Evolutionary conservation across 1,140 invertebrate species (phyloP), one percentile per base, ranked within the genome.

Genomic region (Hyposmocoma kahamanoa): DNA sequence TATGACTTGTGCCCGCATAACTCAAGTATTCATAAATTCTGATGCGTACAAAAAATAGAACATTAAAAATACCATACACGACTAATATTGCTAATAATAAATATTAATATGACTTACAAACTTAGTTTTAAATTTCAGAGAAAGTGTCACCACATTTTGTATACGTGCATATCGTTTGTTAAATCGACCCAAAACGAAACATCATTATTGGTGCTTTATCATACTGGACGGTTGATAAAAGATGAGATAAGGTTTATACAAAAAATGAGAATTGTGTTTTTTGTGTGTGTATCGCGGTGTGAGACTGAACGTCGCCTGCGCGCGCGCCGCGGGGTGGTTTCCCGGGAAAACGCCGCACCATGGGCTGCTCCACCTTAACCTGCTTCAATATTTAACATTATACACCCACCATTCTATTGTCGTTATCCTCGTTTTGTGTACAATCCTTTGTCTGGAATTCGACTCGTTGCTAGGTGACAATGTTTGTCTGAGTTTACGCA

Each of bases 171-270:
- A 58, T 66, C 62, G 54, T 76, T 74, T 67, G 63, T 73, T 61
- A 68, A 73, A 78, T 79, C 67, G 71, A 68, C 67, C 70, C 62
- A 54, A 59, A 73, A 80, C 73, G 72, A 75, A 81, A 83, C 82
- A 85, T 82, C 78, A 83, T 82, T 83, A 85, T 83, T 83, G 75
- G 76, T 79, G 72, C 70, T 83, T 85, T 72, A 83, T 80, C 77
- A 84, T 67, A 69, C 51, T 50, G 54, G 53, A 59, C 74, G 61
- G 64, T 67, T 74, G 81, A 82, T 81, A 73, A 68, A 69, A 76
- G 64, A 60, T 48, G 58, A 73, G 79, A 82, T 83, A 85, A 56
- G 64, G 56, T 53, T 44, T 39, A 51, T 59, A 69, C 55, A 76
- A 77, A 72, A 82, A 75, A 73, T 55, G 53, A 73, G 63, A 70